Percentiles rank a stretch among this genome's conserved stretches.
phyloP scores from a whole-genome alignment of 2,113 vertebrate species.

The Bos javanicus region DNA sequence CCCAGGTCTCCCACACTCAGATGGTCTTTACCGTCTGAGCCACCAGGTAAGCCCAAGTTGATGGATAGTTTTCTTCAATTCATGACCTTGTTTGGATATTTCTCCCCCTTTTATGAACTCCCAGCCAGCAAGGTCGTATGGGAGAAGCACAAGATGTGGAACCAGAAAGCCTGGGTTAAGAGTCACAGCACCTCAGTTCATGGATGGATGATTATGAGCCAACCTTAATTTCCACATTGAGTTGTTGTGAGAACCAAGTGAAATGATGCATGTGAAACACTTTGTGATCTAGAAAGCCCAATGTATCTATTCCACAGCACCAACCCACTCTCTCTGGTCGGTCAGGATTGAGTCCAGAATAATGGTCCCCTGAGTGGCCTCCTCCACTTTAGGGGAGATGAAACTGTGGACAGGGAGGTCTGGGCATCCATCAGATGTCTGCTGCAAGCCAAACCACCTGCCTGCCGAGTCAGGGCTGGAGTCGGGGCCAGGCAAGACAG shows the following conservation, averaged over 20 bases:
- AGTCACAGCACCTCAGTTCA: not conserved
- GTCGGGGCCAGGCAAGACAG: not conserved
- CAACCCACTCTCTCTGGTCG: not conserved
- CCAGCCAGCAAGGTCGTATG: not conserved
- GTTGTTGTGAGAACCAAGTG: not conserved
- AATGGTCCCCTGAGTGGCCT: constrained; percentile 9
- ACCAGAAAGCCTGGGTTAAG: not conserved
- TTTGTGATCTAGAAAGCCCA: constrained; percentile 29
- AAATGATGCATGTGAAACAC: not conserved
- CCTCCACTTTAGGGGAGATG: constrained; percentile 52
- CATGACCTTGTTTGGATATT: not conserved
- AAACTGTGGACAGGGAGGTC: constrained; percentile 53
- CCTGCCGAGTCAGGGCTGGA: not conserved
- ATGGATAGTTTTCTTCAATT: not conserved
- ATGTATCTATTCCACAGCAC: not conserved
- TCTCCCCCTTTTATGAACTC: not conserved
- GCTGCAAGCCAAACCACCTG: not conserved
- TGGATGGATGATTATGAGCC: not conserved
- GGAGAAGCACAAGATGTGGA: not conserved
- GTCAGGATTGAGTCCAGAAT: constrained; percentile 50
- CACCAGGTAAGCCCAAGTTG: not conserved
- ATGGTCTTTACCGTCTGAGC: not conserved
- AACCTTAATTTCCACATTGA: not conserved
- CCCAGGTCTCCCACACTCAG: not conserved
- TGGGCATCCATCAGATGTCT: constrained; percentile 54